These are phyloP conservation scores for Nothocercus julius DNA, from an alignment of 2,113 vertebrate genomes.

Conservation along the genomic window DNA sequence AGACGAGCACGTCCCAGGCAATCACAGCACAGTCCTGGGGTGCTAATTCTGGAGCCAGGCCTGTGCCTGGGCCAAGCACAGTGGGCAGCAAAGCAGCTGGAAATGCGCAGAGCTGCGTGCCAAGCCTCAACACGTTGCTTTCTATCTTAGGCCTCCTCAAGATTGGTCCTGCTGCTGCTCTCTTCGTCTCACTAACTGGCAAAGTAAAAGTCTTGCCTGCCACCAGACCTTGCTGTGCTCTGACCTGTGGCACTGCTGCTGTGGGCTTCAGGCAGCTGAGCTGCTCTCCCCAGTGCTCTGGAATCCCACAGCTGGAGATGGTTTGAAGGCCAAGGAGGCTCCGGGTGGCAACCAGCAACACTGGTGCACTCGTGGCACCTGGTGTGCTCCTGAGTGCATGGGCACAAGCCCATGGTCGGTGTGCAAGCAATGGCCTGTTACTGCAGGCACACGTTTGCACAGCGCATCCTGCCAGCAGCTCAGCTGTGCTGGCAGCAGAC, in stretches of 20 bases:
- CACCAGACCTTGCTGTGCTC: accelerated
- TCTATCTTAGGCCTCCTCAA: not conserved
- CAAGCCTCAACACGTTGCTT: not conserved
- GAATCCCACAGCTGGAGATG: accelerated
- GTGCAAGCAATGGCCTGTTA: accelerated
- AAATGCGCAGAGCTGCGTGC: not conserved
- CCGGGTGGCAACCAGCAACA: not conserved
- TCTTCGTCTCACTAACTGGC: not conserved
- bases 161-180: not conserved
- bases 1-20: not conserved
- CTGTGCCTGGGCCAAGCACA: not conserved
- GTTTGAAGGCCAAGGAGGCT: not conserved
- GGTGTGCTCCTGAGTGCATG: not conserved
- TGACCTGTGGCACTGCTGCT: accelerated
- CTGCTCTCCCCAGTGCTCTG: not conserved
- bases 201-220: not conserved
- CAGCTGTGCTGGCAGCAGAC: not conserved
- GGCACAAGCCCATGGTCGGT: accelerated
- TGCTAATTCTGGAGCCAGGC: not conserved
- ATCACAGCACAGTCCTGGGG: not conserved
- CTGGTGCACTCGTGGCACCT: accelerated
- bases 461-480: not conserved
- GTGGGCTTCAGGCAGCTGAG: not conserved
- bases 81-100: not conserved
- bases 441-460: not conserved